Evolutionary conservation across 2,113 vertebrate species (phyloP).

Genomic region (Nerophis ophidion): DNA sequence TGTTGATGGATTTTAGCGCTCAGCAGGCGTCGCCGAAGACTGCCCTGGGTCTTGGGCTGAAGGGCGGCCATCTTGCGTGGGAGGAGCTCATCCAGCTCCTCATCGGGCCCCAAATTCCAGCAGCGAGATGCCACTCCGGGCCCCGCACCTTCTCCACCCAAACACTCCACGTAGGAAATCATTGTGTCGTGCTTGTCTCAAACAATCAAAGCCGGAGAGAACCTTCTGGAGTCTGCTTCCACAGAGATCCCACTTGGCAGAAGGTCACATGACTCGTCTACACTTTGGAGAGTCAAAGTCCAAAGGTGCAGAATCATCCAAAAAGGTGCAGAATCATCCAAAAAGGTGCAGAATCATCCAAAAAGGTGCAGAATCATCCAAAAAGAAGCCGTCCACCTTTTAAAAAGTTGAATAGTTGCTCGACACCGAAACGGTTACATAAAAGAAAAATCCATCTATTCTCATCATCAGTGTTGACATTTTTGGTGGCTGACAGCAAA

Average conservation of each 20-base stretch:
- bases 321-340: neutral
- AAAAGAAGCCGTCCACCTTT: neutral
- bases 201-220: constrained; percentile 6
- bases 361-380: neutral
- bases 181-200: constrained; percentile 33
- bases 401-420: too few species aligned
- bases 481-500: neutral
- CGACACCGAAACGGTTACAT: too few species aligned
- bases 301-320: neutral
- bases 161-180: constrained; percentile 70
- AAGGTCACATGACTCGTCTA: too few species aligned
- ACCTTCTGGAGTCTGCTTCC: neutral
- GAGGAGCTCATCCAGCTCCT: constrained; percentile 65
- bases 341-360: neutral
- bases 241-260: too few species aligned
- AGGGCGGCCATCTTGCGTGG: constrained; percentile 54
- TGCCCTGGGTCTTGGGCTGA: constrained; percentile 62
- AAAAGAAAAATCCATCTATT: neutral
- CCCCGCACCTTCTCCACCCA: constrained; percentile 50
- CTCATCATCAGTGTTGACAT: neutral
- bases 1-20: constrained; percentile 67
- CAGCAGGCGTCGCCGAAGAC: constrained; percentile 65
- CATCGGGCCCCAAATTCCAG: constrained; percentile 52
- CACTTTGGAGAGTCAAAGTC: neutral
- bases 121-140: constrained; percentile 37